Percentiles rank a stretch among this genome's conserved stretches.
These are phyloP conservation scores for Myotis daubentonii DNA, from an alignment of 2,797 vertebrate genomes.

Conservation along the genomic window DNA sequence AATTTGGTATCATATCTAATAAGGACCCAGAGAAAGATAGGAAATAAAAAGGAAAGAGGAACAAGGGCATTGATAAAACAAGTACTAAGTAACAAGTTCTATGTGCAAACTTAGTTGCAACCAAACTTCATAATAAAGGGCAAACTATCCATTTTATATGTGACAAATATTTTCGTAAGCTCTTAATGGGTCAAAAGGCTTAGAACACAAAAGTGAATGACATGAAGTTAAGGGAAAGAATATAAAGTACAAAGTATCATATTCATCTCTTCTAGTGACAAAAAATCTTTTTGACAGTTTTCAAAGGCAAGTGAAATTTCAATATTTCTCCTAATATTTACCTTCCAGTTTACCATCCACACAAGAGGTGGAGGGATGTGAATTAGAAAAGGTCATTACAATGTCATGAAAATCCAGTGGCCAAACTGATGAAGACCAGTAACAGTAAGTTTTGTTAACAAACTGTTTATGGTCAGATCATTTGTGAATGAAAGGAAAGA, in stretches of 20 bases:
- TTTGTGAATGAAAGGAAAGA: slow-evolving; percentile 51
- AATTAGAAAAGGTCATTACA: slow-evolving; percentile 58
- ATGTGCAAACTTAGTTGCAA: slow-evolving; percentile 65
- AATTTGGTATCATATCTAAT: slow-evolving; percentile 70
- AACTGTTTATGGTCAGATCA: slow-evolving; percentile 30
- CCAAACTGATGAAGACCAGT: slow-evolving; percentile 48
- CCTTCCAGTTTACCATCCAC: slow-evolving; percentile 9
- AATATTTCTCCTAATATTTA: slow-evolving; percentile 27
- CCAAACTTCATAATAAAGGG: slow-evolving; percentile 46
- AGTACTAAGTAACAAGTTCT: slow-evolving; percentile 74
- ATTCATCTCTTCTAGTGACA: slow-evolving; percentile 10
- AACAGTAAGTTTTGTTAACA: background rate
- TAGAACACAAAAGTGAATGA: slow-evolving; percentile 51
- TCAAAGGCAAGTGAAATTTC: slow-evolving; percentile 52
- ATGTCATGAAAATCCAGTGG: slow-evolving; percentile 19
- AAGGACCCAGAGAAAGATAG: slow-evolving; percentile 74
- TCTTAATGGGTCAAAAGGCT: slow-evolving; percentile 52
- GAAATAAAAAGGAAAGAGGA: slow-evolving; percentile 68
- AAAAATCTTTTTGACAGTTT: slow-evolving; percentile 37
- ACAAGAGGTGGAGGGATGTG: slow-evolving; percentile 1
- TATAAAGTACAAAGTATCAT: slow-evolving; percentile 40
- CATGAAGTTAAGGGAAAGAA: slow-evolving; percentile 52
- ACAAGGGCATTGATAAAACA: slow-evolving; percentile 74
- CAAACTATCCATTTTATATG: background rate
- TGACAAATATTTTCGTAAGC: slow-evolving; percentile 9